A percentile compares a stretch with the other conserved stretches of the same genome.
Evolutionary conservation across 2,888 invertebrate genomes (phyloP).

Genomic region (Orthosia cruda): DNA sequence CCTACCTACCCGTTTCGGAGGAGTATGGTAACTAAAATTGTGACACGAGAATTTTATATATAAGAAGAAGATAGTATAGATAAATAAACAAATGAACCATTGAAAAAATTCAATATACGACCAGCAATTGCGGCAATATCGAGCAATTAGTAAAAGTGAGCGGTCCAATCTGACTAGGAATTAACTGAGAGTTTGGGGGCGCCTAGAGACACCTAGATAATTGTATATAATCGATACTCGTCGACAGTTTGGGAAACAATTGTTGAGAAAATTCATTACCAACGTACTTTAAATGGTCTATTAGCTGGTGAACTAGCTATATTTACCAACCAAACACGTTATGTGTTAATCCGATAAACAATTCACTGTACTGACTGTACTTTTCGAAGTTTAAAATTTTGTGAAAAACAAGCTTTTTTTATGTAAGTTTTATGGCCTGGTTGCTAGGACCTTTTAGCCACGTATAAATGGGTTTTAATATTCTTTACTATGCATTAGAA

Average conservation of each 20-base stretch:
- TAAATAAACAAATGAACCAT: slow-evolving; percentile 25
- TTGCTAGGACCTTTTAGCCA: no score
- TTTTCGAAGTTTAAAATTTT: neutral
- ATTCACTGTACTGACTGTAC: neutral
- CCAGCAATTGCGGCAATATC: neutral
- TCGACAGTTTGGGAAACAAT: neutral
- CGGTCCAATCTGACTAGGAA: slow-evolving; percentile 14
- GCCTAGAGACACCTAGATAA: slow-evolving; percentile 20
- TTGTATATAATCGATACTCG: slow-evolving; percentile 1
- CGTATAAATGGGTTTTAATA: no score
- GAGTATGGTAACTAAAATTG: no score
- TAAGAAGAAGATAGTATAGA: no score
- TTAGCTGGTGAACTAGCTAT: no score
- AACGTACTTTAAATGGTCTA: neutral
- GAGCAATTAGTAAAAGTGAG: slow-evolving; percentile 19
- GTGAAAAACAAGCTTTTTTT: no score
- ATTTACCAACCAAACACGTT: no score
- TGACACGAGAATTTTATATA: no score
- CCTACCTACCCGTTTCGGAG: no score
- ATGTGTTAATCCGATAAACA: neutral
- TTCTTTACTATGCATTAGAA: no score
- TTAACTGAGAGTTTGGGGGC: slow-evolving; percentile 48
- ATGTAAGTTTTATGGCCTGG: no score
- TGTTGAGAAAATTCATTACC: neutral
- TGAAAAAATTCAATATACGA: slow-evolving; percentile 22